Conservation (phyloP, 2,888 invertebrate species). For the Cecidostiba fungosa region DNA sequence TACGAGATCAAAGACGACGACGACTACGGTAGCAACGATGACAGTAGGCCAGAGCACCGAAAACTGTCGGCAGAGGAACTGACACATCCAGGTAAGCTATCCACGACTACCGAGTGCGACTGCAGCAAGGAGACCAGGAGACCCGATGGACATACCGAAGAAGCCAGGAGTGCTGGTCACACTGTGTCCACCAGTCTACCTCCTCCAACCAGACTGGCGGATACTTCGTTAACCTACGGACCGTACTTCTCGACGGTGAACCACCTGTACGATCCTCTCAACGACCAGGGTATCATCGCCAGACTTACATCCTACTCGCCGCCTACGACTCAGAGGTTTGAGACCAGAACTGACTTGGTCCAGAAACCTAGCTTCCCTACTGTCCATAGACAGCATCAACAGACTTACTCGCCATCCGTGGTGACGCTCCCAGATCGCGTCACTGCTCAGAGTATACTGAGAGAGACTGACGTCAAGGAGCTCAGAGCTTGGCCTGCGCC, state of each 20-base stretch:
- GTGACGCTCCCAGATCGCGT: slow-evolving; percentile 57
- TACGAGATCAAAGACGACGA: slow-evolving; percentile 67
- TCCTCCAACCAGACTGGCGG: background rate
- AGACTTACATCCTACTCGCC: slow-evolving; percentile 56
- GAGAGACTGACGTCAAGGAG: slow-evolving; percentile 64
- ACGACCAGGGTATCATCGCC: slow-evolving; percentile 63
- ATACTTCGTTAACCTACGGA: slow-evolving; percentile 32
- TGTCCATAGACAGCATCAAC: background rate
- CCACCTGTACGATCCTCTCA: slow-evolving; percentile 69
- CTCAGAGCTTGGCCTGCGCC: slow-evolving; percentile 73
- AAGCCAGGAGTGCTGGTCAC: slow-evolving; percentile 7
- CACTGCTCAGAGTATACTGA: slow-evolving; percentile 65
- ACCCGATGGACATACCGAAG: slow-evolving; percentile 10
- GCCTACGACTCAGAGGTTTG: slow-evolving; percentile 39
- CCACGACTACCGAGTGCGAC: slow-evolving; percentile 29
- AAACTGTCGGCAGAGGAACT: background rate
- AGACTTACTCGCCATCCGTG: background rate
- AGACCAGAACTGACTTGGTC: background rate
- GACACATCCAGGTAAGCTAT: background rate
- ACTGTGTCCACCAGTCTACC: background rate
- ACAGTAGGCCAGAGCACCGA: slow-evolving; percentile 17
- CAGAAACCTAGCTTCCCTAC: slow-evolving; percentile 20
- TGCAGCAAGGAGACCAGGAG: slow-evolving; percentile 23
- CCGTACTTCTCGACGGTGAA: slow-evolving; percentile 72
- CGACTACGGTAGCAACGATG: background rate